These are phyloP conservation scores for Ophion ventricosus DNA, from an alignment of 2,888 invertebrate species.

Conservation along the genomic window DNA sequence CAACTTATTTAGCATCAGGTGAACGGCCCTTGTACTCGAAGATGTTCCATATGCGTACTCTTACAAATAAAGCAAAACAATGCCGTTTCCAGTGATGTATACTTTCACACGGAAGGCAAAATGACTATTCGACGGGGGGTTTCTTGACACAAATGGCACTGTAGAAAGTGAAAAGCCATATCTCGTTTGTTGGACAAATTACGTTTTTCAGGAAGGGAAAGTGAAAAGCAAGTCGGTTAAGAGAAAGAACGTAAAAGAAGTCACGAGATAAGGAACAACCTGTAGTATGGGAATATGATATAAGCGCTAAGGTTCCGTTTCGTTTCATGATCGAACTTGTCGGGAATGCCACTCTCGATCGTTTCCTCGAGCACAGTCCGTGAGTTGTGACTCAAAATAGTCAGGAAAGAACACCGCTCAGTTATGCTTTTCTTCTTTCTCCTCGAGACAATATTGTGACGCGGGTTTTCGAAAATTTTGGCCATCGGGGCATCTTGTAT, in stretches of 20 bases:
- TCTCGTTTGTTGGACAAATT: conserved; percentile 22
- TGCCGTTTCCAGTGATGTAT: too few relatives aligned
- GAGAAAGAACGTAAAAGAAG: conserved; percentile 13
- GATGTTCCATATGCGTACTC: not conserved
- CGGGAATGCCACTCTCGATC: conserved; percentile 28
- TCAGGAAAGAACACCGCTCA: conserved; percentile 46
- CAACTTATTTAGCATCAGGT: not conserved
- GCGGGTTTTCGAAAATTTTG: not conserved
- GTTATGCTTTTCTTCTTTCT: conserved; percentile 30
- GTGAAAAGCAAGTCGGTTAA: conserved; percentile 5
- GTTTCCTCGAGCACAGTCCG: conserved; percentile 22
- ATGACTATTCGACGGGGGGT: not conserved
- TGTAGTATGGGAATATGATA: conserved; percentile 72
- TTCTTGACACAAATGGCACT: not conserved
- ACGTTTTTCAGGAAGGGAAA: conserved; percentile 37
- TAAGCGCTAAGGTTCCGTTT: conserved; percentile 60
- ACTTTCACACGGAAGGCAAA: not conserved
- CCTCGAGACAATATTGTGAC: not conserved
- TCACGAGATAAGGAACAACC: conserved; percentile 62
- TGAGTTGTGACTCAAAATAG: conserved; percentile 42
- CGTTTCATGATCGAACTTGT: conserved; percentile 28
- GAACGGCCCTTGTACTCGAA: not conserved
- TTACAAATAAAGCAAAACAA: not conserved
- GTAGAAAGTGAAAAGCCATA: conserved; percentile 11
- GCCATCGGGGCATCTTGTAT: not conserved